Base-by-base conservation (phyloP, 2,888 invertebrate genomes). In the Eristalis pertinax region DNA sequence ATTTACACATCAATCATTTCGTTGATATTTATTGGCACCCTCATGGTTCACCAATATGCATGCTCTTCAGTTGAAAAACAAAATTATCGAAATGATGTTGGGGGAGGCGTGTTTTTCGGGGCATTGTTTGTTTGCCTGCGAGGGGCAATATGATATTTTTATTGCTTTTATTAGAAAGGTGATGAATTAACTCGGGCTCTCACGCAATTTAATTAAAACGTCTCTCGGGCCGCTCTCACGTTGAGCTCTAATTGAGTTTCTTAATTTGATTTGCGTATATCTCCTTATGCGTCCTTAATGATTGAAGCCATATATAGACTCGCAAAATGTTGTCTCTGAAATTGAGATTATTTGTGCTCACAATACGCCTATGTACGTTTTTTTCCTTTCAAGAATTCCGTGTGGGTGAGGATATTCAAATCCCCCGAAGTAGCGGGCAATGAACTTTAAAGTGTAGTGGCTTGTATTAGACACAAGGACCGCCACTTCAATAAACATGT, bases 1-100 rank as follows among this genome's bases (percentile, higher is more conserved):
- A 72, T 72, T 72, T 72, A 72, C 72, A 72, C 72, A 72, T 72
- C 72, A 72, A 72, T 72, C 72, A 72, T 72, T 63, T 32, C 60
- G 41, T 63, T 72, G 62, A 72, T 72, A 29, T 72, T 72, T 43
- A 26, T 62, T 72, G 62, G 50, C 72, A 43, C n/a, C 38, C 58
- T 70, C 26, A 60, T 24, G 38, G 72, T 35, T 43, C 62, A 24
- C 22, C 62, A 38, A 15, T 24, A 43, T 72, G 62, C 60, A 63
- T 63, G 62, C 62, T 43, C 63, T 63, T 72, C 19, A 11, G 22
- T 60, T 22, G 24, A 10, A 24, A 60, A 38, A 70, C 24, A 60
- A 60, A 60, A 60, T 60, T 26, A 24, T 60, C 60, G 60, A 26
- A 11, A 13, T 4, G 26, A 1, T 26, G 13, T 13, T 2, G 19